phyloP scores from a whole-genome alignment of 2,797 vertebrate genomes.

The Jordanella pulchra region DNA sequence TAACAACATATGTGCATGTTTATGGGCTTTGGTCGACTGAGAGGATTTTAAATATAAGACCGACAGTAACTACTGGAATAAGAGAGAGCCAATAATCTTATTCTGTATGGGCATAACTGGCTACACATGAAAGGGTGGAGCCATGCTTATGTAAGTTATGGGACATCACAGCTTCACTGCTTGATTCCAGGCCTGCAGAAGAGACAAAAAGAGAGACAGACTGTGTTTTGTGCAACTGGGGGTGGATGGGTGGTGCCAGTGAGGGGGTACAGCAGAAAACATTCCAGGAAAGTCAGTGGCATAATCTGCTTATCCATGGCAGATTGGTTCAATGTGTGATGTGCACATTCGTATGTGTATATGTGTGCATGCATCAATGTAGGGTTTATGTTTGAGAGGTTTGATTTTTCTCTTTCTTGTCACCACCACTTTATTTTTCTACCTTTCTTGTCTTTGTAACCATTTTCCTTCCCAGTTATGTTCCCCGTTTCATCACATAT shows the following conservation, averaged over 20 bases:
- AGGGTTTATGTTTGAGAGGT: conserved; percentile 13
- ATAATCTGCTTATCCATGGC: conserved; percentile 81
- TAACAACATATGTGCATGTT: too few relatives aligned
- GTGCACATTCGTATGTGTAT: conserved; percentile 20
- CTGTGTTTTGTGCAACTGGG: conserved; percentile 41
- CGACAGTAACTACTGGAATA: conserved; percentile 26
- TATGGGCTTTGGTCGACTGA: conserved; percentile 30
- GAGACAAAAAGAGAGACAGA: conserved; percentile 34
- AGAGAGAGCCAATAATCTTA: conserved; percentile 17
- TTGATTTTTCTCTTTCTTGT: conserved; percentile 40
- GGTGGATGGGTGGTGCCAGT: conserved; percentile 44
- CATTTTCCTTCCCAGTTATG: conserved; percentile 34
- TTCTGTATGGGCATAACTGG: conserved; percentile 30
- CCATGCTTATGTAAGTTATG: conserved; percentile 67
- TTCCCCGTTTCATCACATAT: conserved; percentile 31
- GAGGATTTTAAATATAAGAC: conserved; percentile 21
- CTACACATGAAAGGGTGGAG: conserved; percentile 37
- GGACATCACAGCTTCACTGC: conserved; percentile 55
- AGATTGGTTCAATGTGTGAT: conserved; percentile 69
- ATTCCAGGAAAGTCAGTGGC: conserved; percentile 76
- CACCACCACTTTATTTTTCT: conserved; percentile 22
- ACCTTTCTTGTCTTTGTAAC: conserved; percentile 41
- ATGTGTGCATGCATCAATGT: conserved; percentile 1
- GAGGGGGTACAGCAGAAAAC: conserved; percentile 63
- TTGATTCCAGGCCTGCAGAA: conserved; percentile 37